phyloP scores from a whole-genome alignment of 2,113 vertebrate species.

The Psophia crepitans region DNA sequence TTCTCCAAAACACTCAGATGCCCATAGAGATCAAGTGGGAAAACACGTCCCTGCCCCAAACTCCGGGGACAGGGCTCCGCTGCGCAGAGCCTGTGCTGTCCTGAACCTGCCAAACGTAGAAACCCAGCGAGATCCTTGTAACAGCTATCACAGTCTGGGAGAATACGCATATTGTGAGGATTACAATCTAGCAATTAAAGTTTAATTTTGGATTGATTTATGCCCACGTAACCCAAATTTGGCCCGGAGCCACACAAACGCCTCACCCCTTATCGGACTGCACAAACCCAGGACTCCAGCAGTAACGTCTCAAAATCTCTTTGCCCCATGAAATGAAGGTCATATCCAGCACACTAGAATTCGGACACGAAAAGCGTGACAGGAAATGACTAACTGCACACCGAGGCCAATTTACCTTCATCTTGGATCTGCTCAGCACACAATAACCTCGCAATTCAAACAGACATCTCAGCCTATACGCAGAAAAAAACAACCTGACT shows the following conservation, averaged over 20 bases:
- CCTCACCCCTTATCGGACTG: not conserved
- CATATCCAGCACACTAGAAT: not conserved
- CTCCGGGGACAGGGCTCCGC: not conserved
- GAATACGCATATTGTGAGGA: not conserved
- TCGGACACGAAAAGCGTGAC: slow-evolving; percentile 8
- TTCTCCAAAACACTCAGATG: not conserved
- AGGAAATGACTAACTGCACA: slow-evolving; percentile 52
- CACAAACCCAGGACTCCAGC: not conserved
- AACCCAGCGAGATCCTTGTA: not conserved
- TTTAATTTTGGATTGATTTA: not conserved
- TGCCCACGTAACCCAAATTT: not conserved
- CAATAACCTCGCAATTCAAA: slow-evolving; percentile 16
- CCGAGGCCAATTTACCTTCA: slow-evolving; percentile 36
- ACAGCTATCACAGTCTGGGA: not conserved
- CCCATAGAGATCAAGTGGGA: too few relatives aligned
- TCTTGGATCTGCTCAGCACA: slow-evolving; percentile 11
- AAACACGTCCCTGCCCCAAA: not conserved
- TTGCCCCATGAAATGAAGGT: slow-evolving; percentile 36
- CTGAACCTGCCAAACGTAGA: not conserved
- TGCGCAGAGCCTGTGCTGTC: not conserved
- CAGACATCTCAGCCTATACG: not conserved
- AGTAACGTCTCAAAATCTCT: not conserved
- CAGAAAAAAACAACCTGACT: not conserved
- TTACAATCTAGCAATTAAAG: not conserved
- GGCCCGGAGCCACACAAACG: not conserved